Conservation (phyloP, 2,797 vertebrate species). For the Acanthopagrus latus region DNA sequence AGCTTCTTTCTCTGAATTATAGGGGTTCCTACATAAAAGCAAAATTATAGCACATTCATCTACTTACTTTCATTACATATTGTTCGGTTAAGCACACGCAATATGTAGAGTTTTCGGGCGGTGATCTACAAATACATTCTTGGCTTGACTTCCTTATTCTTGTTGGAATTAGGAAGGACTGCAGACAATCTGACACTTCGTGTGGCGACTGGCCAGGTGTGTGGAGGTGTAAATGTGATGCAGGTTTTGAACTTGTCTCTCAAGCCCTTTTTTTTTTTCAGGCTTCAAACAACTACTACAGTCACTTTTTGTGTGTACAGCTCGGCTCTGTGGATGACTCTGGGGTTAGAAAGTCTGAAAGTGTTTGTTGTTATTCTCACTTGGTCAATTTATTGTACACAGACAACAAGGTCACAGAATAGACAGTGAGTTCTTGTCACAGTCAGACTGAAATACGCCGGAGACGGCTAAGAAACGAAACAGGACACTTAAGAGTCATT, state of each 20-base stretch:
- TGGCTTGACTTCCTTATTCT: not conserved
- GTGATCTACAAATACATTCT: not conserved
- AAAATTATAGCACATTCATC: not conserved
- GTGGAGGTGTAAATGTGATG: not conserved
- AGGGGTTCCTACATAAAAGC: not conserved
- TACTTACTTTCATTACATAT: not conserved
- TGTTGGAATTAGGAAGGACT: not conserved
- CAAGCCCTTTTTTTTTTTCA: not conserved
- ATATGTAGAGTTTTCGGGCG: conserved; percentile 1
- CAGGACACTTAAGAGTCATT: too few relatives aligned
- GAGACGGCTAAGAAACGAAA: too few relatives aligned
- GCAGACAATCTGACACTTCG: not conserved
- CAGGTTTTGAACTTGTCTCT: not conserved
- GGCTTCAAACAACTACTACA: not conserved
- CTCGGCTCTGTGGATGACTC: not conserved
- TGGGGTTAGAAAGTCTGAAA: not conserved
- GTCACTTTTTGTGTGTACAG: not conserved
- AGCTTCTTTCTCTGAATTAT: not conserved
- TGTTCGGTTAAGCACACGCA: not conserved
- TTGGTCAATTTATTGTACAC: not conserved
- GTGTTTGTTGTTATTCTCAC: not conserved
- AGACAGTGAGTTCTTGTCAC: not conserved
- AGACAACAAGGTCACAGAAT: not conserved
- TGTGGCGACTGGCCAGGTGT: not conserved
- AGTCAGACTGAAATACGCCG: not conserved